Percentiles rank a stretch among this genome's conserved stretches.
These are phyloP conservation scores for Chrysopilus asiliformis DNA, from an alignment of 2,888 invertebrate species.

Conservation along the genomic window DNA sequence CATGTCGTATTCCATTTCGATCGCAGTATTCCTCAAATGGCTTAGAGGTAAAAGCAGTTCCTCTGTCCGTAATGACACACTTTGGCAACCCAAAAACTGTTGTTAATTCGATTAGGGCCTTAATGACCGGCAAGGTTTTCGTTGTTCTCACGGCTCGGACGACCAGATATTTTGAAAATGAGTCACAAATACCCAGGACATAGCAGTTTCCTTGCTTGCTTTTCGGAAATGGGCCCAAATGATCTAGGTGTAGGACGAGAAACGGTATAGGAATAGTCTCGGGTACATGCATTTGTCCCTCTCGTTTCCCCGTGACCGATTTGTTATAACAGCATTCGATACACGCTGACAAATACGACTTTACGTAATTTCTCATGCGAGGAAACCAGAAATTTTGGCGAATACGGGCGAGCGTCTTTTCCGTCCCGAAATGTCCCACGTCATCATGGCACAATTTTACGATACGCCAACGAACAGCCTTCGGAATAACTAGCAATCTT, in stretches of 20 bases:
- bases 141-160: constrained; percentile 12
- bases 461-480: too few relatives aligned
- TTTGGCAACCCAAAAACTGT: constrained; percentile 19
- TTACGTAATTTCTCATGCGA: constrained; percentile 9
- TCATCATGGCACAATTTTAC: constrained; percentile 12
- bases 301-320: constrained; percentile 1
- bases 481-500: too few relatives aligned
- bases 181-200: constrained; percentile 4
- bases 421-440: constrained; percentile 12
- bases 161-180: constrained; percentile 14
- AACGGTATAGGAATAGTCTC: background rate
- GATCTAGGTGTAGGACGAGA: background rate
- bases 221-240: constrained; percentile 6
- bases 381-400: constrained; percentile 16
- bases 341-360: constrained; percentile 10
- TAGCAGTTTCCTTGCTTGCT: constrained; percentile 4
- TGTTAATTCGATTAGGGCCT: constrained; percentile 11
- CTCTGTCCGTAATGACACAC: constrained; percentile 19
- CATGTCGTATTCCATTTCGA: too few relatives aligned
- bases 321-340: constrained; percentile 10
- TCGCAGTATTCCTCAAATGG: too few relatives aligned
- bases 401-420: constrained; percentile 11
- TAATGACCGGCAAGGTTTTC: constrained; percentile 14
- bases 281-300: background rate
- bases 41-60: too few relatives aligned